Percentiles rank a stretch among this genome's conserved stretches.
Conservation (phyloP, 2,888 invertebrate species). For the Drosophila percnosoma region DNA sequence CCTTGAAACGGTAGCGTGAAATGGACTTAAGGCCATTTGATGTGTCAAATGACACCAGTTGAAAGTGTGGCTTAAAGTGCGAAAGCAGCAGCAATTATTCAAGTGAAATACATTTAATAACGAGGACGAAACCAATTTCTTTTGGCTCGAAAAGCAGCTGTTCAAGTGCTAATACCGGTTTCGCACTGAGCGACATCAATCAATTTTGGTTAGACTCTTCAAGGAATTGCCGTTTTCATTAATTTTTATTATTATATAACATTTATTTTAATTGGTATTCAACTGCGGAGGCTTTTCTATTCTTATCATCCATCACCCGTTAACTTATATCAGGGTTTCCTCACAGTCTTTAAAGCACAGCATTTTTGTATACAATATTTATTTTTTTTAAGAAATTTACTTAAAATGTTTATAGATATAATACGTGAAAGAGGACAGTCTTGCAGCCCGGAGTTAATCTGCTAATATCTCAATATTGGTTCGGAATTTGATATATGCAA, state of each 20-base stretch:
- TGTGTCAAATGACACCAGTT: constrained; percentile 15
- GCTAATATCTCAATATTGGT: neutral
- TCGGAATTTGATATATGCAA: too few relatives aligned
- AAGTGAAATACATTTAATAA: neutral
- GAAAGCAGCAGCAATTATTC: neutral
- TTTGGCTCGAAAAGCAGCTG: neutral
- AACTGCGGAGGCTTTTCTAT: neutral
- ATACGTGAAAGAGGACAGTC: neutral
- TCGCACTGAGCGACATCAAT: neutral
- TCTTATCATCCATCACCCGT: neutral
- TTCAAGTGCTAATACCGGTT: neutral
- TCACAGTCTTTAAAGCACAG: neutral
- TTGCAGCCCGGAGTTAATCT: neutral
- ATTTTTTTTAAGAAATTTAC: neutral
- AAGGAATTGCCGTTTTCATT: neutral
- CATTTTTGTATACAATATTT: neutral
- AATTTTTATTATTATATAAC: neutral
- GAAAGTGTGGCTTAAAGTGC: neutral
- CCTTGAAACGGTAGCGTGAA: constrained; percentile 54
- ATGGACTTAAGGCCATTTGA: neutral
- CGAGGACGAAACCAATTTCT: neutral
- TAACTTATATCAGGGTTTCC: neutral
- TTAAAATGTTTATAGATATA: neutral
- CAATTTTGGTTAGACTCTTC: neutral
- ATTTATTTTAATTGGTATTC: neutral